Base-by-base conservation (phyloP, 2,797 vertebrate species). In the Tangara arthus region DNA sequence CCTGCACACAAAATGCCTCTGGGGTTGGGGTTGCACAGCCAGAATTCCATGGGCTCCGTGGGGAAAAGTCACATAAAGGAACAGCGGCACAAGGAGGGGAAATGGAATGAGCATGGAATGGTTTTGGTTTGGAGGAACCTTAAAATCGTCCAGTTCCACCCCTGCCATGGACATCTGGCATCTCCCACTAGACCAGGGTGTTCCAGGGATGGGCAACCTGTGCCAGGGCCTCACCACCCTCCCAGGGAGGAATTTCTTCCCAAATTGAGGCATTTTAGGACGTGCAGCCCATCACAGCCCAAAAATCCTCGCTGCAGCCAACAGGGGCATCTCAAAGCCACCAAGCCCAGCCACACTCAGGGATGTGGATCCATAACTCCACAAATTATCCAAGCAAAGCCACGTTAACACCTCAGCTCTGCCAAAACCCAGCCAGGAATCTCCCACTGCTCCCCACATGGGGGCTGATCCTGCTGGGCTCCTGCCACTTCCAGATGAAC, bases 31-130 rank as follows among this genome's bases (percentile, higher is more conserved):
- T 26, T 30, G 72, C 55, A 30, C 0, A 1, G 82, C 19, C 34
- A 20, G 65, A 20, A 7, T 41, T 55, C 39, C 4, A 0, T 0
- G 0, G 2, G 56, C 2, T 60, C 34, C 1, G 0, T 0, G 0
- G 5, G 65, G 53, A 17, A 34, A 63, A 4, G 68, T 3, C 3
- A 0, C 5, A 20, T 11, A 4, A 41, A 73, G 60, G 26, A 56
- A 8, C 1, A n/a, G 30, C 47, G n/a, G 63, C 39, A 11, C 2
- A 7, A 44, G 26, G 13, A 19, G 8, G 26, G 10, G 14, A 30
- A 23, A 27, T 10, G 2, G 3, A 3, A 1, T 0, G 0, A 22
- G 39, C 17, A 0, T 2, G 34, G 57, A 22, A 26, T 14, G 50
- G 56, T 18, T 82, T 57, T 9, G 87, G 37, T 8, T 53, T 71